A percentile compares a stretch with the other conserved stretches of the same genome.
Evolutionary conservation across 2,888 invertebrate genomes (phyloP).

Genomic region (Gymnosoma rotundatum): DNA sequence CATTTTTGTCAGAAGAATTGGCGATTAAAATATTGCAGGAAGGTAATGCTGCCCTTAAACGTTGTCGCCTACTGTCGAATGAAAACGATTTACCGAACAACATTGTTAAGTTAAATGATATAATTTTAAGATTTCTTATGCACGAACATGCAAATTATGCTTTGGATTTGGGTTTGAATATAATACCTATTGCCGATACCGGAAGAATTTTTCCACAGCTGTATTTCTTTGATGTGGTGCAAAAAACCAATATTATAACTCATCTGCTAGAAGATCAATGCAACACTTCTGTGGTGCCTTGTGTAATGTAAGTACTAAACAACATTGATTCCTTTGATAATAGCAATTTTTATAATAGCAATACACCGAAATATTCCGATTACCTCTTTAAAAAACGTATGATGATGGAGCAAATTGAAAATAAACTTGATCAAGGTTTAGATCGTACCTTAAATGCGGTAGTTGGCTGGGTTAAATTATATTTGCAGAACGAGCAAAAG

Average conservation of each 20-base stretch:
- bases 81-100: conserved; percentile 90
- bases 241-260: conserved; percentile 96
- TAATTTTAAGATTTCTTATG: conserved; percentile 91
- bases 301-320: conserved; percentile 87
- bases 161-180: conserved; percentile 94
- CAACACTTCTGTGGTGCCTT: conserved; percentile 92
- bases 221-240: conserved; percentile 96
- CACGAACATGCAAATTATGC: conserved; percentile 98
- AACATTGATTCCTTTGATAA: background rate
- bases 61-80: conserved; percentile 93
- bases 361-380: conserved; percentile 93
- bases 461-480: conserved; percentile 94
- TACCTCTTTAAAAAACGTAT: conserved; percentile 93
- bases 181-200: conserved; percentile 94
- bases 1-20: conserved; percentile 96
- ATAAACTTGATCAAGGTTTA: conserved; percentile 93
- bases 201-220: conserved; percentile 91
- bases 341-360: conserved; percentile 83
- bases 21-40: conserved; percentile 95
- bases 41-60: conserved; percentile 93
- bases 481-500: conserved; percentile 95
- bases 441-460: conserved; percentile 94
- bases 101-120: conserved; percentile 91
- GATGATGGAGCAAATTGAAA: conserved; percentile 93
- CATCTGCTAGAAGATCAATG: conserved; percentile 96